Percentiles rank a stretch among this genome's conserved stretches.
Conservation (phyloP, 2,888 invertebrate genomes). For the Allolobophora icterica region DNA sequence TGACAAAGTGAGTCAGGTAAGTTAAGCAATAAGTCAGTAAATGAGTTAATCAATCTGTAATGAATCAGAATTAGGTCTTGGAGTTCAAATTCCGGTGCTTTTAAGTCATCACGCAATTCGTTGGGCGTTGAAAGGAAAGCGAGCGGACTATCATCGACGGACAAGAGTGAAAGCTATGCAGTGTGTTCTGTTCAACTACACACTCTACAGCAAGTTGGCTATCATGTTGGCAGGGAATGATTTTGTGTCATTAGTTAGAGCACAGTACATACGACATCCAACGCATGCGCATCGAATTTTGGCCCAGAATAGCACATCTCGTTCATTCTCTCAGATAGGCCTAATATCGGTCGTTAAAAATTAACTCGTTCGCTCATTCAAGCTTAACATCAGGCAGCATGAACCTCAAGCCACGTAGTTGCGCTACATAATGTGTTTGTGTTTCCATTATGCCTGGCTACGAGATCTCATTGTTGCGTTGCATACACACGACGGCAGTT, state of each 20-base stretch:
- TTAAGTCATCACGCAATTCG: neutral
- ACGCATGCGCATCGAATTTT: neutral
- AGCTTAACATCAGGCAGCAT: neutral
- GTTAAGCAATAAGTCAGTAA: neutral
- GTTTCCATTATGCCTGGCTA: neutral
- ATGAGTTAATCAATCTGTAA: neutral
- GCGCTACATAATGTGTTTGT: neutral
- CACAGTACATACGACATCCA: neutral
- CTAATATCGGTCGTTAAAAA: neutral
- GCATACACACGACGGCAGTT: neutral
- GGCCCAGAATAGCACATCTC: neutral
- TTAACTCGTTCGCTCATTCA: neutral
- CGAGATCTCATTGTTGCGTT: neutral
- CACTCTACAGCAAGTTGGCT: neutral
- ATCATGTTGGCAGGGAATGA: neutral
- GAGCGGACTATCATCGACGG: neutral
- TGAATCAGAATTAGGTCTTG: neutral
- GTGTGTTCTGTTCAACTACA: neutral
- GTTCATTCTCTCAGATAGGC: neutral
- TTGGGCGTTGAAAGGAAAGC: neutral
- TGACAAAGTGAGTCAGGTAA: neutral
- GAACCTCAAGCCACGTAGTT: neutral
- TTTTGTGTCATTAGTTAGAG: neutral
- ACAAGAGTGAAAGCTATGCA: neutral
- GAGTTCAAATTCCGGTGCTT: constrained; percentile 1